Conservation (phyloP, 2,888 invertebrate species). For the Seira ritae region DNA sequence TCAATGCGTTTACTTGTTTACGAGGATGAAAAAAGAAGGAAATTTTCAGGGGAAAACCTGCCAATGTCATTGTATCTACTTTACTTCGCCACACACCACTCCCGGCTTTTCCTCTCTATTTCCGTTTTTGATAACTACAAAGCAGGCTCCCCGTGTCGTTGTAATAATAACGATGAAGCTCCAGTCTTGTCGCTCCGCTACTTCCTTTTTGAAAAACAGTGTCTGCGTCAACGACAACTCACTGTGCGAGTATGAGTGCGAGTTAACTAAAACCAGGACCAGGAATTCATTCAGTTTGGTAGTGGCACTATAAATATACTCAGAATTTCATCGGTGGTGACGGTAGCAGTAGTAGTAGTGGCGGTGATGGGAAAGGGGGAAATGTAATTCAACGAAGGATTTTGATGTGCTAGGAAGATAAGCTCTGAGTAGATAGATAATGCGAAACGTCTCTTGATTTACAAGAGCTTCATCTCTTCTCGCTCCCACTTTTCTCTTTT, state of each 20-base stretch:
- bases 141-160: slow-evolving; percentile 23
- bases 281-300: too few relatives aligned
- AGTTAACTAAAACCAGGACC: too few relatives aligned
- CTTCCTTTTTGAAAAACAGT: slow-evolving; percentile 21
- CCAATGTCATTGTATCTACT: slow-evolving; percentile 26
- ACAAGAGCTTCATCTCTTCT: slow-evolving; percentile 50
- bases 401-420: slow-evolving; percentile 52
- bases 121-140: slow-evolving; percentile 33
- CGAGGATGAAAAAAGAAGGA: not conserved
- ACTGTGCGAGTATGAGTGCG: too few relatives aligned
- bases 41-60: not conserved
- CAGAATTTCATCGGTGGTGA: slow-evolving; percentile 14
- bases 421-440: slow-evolving; percentile 54
- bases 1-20: slow-evolving; percentile 10
- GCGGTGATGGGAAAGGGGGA: slow-evolving; percentile 23
- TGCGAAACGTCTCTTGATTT: slow-evolving; percentile 56
- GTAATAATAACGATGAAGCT: slow-evolving; percentile 38
- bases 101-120: not conserved
- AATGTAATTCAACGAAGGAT: slow-evolving; percentile 57
- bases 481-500: slow-evolving; percentile 33
- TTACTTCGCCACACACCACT: not conserved
- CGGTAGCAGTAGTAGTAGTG: not conserved
- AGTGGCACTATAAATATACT: too few relatives aligned
- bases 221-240: too few relatives aligned
- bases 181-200: not conserved